Percentiles rank a stretch among this genome's conserved stretches.
phyloP scores from a whole-genome alignment of 2,797 vertebrate genomes.

The Takifugu ocellatus region DNA sequence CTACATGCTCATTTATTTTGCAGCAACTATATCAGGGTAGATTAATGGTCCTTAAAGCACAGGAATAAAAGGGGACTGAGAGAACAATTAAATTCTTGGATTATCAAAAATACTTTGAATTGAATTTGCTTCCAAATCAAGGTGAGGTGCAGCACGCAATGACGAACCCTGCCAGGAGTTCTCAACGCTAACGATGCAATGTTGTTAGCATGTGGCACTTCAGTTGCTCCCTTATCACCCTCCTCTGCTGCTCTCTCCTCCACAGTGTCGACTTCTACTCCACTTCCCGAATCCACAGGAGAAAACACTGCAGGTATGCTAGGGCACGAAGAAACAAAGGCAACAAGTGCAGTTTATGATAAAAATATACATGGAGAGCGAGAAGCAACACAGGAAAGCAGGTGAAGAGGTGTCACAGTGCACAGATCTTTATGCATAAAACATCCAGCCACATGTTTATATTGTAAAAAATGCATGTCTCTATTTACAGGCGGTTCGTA shows the following conservation, averaged over 20 bases:
- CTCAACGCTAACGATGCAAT: not conserved
- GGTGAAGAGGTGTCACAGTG: not conserved
- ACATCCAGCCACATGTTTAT: slow-evolving; percentile 1
- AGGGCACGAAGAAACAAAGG: not conserved
- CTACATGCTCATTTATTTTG: slow-evolving; percentile 56
- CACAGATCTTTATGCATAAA: slow-evolving; percentile 2
- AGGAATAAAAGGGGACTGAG: slow-evolving; percentile 33
- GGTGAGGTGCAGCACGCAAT: not conserved
- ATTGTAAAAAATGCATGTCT: not conserved
- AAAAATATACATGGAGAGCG: slow-evolving; percentile 14
- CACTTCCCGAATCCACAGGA: not conserved
- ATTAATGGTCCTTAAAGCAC: slow-evolving; percentile 43
- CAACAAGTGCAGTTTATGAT: not conserved
- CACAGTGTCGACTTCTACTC: slow-evolving; percentile 29
- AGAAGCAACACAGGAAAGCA: not conserved
- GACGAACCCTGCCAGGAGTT: not conserved
- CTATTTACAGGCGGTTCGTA: not conserved
- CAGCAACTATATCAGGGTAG: slow-evolving; percentile 26
- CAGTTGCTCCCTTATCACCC: not conserved
- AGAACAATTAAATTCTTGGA: slow-evolving; percentile 27
- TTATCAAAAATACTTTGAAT: slow-evolving; percentile 17
- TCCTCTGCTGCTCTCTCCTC: slow-evolving; percentile 15
- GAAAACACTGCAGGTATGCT: not conserved
- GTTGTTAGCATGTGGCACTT: no score
- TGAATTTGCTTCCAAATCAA: slow-evolving; percentile 9